Base-by-base conservation (phyloP, 2,888 invertebrate genomes). In the Macrostomum cliftonense region DNA sequence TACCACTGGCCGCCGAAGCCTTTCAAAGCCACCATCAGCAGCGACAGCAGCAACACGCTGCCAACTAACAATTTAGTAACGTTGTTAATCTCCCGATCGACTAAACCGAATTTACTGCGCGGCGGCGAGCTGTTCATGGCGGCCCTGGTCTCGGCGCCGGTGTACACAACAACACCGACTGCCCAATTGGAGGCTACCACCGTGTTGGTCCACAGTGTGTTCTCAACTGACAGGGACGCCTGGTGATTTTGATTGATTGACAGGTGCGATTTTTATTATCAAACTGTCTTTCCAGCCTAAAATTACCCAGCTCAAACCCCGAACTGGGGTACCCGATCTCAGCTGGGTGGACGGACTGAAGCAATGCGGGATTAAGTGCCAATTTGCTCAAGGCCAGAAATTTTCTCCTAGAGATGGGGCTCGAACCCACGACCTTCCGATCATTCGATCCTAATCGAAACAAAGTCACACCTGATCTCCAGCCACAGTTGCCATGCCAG, bases 131-230 rank as follows among this genome's bases (percentile, higher is more conserved):
- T 40, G 73, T 99, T 99, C 95, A 99, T 97, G 12, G 93, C 86
- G 58, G 88, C 86, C 57, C 95, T 77, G 0, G 95, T 95, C 74
- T 99, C 97, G 45, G 80, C 79, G 17, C 97, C 89, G 44, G 89
- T 95, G 66, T 97, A 97, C 55, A 99, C 82, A 7, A 97, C 83
- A 46, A 91, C 78, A 13, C 91, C 97, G 7, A 91, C 78, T 1
- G 93, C 89, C 56, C 86, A 84, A 17, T 91, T 91, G 1, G 89
- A 91, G 0, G 97, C 95, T n/a, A 97, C 81, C 0, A 99, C 95
- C 46, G 91, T 91, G 59, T 95, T 93, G 4, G 95, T 88, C 97
- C 97, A 97, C 48, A 99, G 71, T 0, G 93, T 95, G 67, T 95
- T 95, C 71, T 95, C 91, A 21, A 97, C 81, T 60, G 83, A 84